Conservation (phyloP, 2,113 vertebrate species). For the Coracopsis vasa region DNA sequence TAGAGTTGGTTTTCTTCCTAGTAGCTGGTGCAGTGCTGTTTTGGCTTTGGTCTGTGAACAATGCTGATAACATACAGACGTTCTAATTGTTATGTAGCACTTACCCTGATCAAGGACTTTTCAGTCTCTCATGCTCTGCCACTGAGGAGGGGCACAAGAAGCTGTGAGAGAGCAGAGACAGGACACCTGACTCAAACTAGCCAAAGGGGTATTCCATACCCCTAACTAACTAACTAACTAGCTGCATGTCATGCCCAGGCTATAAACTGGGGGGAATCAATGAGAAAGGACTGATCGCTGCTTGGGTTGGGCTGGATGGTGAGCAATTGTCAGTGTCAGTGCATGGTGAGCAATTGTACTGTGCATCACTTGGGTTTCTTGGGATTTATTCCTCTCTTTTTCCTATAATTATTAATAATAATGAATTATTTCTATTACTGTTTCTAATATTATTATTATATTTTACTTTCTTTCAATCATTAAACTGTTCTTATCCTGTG, state of each 20-base stretch:
- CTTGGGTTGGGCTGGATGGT: background rate
- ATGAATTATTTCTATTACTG: background rate
- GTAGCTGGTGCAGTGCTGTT: background rate
- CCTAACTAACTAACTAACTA: background rate
- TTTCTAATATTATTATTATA: background rate
- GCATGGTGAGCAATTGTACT: background rate
- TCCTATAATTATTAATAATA: background rate
- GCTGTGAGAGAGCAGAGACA: background rate
- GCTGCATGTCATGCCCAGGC: background rate
- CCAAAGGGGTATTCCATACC: background rate
- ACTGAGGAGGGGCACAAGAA: background rate
- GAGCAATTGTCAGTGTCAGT: background rate
- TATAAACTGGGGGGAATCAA: background rate
- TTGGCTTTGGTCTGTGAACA: background rate
- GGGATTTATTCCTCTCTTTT: background rate
- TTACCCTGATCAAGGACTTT: background rate
- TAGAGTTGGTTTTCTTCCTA: background rate
- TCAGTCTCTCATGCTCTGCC: background rate
- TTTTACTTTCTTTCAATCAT: background rate
- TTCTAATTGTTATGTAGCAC: background rate
- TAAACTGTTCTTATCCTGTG: background rate
- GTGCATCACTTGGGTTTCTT: background rate
- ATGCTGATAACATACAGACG: background rate
- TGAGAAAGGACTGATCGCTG: background rate
- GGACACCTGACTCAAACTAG: background rate